Percentiles rank a stretch among this genome's conserved stretches.
These are phyloP conservation scores for Adelges cooleyi DNA, from an alignment of 1,140 invertebrate species.

Conservation along the genomic window DNA sequence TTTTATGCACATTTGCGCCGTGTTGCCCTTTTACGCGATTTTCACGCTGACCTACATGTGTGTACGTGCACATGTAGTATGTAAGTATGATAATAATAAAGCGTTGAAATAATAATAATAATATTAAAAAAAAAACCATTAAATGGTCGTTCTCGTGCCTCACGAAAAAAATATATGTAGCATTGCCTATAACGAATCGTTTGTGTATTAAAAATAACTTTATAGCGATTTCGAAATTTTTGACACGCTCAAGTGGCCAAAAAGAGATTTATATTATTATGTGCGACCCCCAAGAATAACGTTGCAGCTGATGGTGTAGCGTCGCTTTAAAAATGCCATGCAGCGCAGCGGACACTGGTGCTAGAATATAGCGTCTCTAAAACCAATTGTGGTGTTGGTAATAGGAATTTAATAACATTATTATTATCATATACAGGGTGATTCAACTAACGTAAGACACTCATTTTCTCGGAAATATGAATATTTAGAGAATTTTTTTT, in stretches of 20 bases:
- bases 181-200: neutral
- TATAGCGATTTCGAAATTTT: conserved; percentile 11
- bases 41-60: conserved; percentile 6
- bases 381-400: neutral
- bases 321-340: neutral
- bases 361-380: conserved; percentile 9
- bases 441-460: no score
- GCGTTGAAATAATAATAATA: neutral
- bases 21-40: neutral
- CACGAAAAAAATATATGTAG: neutral
- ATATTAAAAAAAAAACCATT: neutral
- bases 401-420: neutral
- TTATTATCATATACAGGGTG: no score
- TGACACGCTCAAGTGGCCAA: neutral
- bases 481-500: no score
- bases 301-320: conserved; percentile 6
- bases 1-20: no score
- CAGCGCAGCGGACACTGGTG: no score
- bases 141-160: conserved; percentile 14
- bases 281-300: neutral
- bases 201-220: conserved; percentile 25
- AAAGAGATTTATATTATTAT: conserved; percentile 16
- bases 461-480: no score
- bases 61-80: neutral
- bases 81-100: neutral